A percentile compares a stretch with the other conserved stretches of the same genome.
These are phyloP conservation scores for Morinoia aosen DNA, from an alignment of 2,888 invertebrate genomes.

Conservation along the genomic window DNA sequence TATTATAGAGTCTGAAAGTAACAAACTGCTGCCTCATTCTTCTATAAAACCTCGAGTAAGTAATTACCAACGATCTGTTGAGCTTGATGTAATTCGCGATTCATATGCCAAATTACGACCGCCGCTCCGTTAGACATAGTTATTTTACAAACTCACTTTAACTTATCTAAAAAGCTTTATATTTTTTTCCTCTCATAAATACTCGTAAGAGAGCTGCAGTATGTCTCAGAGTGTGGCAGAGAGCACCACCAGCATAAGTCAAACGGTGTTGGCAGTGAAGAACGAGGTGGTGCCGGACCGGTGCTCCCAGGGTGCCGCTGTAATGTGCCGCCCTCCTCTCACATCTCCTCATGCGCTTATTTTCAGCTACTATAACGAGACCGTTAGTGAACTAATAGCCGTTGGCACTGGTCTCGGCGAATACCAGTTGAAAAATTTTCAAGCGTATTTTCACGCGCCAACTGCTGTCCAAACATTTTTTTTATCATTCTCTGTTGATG, in stretches of 20 bases:
- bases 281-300: neutral
- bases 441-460: neutral
- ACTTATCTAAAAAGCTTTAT: neutral
- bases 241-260: neutral
- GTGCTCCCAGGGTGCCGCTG: neutral
- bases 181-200: neutral
- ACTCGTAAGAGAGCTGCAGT: neutral
- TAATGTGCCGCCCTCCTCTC: neutral
- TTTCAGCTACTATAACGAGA: neutral
- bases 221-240: neutral
- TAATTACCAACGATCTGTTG: neutral
- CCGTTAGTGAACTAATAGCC: neutral
- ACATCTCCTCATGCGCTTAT: neutral
- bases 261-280: neutral
- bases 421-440: neutral
- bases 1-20: neutral
- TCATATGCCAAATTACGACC: neutral
- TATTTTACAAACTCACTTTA: neutral
- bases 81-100: neutral
- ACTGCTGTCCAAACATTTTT: neutral
- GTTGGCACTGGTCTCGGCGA: neutral
- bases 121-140: neutral
- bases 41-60: neutral
- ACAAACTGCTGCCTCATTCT: neutral
- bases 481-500: neutral